Evolutionary conservation across 1,140 invertebrate species (phyloP).

Genomic region (Drosophila sulfurigaster): DNA sequence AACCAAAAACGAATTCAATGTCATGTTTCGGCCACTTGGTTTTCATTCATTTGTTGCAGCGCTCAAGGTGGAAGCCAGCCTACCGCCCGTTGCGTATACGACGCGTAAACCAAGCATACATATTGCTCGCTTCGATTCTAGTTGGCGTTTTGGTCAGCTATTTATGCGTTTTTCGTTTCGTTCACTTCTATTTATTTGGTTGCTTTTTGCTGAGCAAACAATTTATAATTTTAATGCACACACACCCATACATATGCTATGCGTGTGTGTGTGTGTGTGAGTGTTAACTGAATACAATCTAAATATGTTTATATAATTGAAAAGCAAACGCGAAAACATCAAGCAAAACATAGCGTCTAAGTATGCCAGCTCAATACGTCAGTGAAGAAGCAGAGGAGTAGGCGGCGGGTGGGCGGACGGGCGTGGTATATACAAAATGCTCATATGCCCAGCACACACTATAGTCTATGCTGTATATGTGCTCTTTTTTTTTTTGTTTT

Average conservation of each 20-base stretch:
- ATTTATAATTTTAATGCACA: constrained; percentile 80
- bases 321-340: constrained; percentile 78
- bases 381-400: constrained; percentile 1
- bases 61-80: constrained; percentile 12
- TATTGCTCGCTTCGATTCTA: constrained; percentile 26
- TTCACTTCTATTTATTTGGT: constrained; percentile 53
- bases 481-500: background rate
- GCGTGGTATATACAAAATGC: constrained; percentile 38
- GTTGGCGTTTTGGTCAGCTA: constrained; percentile 63
- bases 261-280: constrained; percentile 16
- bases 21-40: constrained; percentile 72
- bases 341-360: constrained; percentile 60
- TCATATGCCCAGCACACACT: constrained; percentile 31
- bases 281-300: constrained; percentile 74
- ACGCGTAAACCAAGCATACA: constrained; percentile 17
- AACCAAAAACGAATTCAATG: constrained; percentile 62
- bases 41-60: constrained; percentile 80
- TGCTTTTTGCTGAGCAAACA: constrained; percentile 70
- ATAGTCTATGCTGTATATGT: constrained; percentile 18
- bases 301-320: constrained; percentile 83
- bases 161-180: constrained; percentile 55
- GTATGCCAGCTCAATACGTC: constrained; percentile 49
- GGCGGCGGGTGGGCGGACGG: background rate
- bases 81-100: constrained; percentile 52
- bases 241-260: constrained; percentile 52